phyloP scores from a whole-genome alignment of 2,797 vertebrate species.

The Mycteria americana region DNA sequence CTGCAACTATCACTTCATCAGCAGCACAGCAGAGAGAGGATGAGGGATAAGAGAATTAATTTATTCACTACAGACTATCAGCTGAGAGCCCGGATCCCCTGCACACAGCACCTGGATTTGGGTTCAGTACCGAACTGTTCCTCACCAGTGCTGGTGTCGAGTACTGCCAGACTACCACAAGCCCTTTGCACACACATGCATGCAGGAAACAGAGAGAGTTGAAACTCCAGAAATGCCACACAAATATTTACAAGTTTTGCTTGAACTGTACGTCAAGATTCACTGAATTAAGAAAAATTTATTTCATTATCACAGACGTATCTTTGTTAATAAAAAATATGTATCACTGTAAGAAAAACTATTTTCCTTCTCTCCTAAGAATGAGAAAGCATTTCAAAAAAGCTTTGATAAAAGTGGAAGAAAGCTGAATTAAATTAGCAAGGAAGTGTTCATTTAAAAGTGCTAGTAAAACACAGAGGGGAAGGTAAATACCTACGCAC shows the following conservation, averaged over 20 bases:
- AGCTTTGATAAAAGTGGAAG: background rate
- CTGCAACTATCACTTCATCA: background rate
- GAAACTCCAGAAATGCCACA: background rate
- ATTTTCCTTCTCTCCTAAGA: background rate
- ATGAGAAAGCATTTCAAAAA: background rate
- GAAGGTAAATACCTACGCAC: background rate
- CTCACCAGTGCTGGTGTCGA: background rate
- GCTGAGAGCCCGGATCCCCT: background rate
- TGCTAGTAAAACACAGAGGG: background rate
- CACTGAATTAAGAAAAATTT: background rate
- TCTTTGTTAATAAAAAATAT: background rate
- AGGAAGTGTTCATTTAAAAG: background rate
- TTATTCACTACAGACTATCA: background rate
- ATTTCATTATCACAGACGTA: background rate
- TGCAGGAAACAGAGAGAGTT: background rate
- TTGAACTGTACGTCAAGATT: background rate
- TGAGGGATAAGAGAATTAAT: background rate
- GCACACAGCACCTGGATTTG: fast-evolving
- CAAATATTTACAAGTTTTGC: background rate
- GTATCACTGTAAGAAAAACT: background rate
- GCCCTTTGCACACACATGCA: background rate
- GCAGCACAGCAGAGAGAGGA: background rate
- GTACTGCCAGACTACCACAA: background rate
- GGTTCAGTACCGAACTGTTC: background rate
- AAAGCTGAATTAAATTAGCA: background rate